phyloP scores from a whole-genome alignment of 2,113 vertebrate species.

The Melanerpes formicivorus region DNA sequence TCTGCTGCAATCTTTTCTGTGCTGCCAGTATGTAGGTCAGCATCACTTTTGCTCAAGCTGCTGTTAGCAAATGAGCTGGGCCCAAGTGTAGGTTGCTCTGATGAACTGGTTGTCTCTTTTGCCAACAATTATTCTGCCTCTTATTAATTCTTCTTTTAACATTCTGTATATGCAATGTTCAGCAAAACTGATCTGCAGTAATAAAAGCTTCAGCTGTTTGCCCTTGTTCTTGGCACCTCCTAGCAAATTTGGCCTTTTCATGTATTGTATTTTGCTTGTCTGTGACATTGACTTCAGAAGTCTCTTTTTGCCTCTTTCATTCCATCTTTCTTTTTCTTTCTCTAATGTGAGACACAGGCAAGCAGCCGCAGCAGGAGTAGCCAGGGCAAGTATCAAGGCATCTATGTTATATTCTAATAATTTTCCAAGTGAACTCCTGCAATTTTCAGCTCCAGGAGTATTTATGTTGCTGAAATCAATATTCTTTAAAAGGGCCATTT shows the following conservation, averaged over 20 bases:
- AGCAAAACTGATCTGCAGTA: slow-evolving; percentile 63
- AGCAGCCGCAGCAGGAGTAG: not conserved
- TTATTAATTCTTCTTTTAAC: slow-evolving; percentile 56
- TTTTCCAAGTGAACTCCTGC: not conserved
- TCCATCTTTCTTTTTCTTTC: not conserved
- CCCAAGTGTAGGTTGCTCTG: not conserved
- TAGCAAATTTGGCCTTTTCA: slow-evolving; percentile 49
- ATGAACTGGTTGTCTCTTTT: slow-evolving; percentile 13
- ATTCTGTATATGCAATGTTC: slow-evolving; percentile 48
- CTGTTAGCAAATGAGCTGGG: not conserved
- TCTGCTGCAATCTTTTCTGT: slow-evolving; percentile 20
- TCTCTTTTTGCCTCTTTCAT: not conserved
- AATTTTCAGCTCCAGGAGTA: not conserved
- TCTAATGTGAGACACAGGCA: not conserved
- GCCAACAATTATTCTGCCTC: slow-evolving; percentile 38
- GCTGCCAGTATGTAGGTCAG: slow-evolving; percentile 56
- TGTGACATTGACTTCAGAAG: not conserved
- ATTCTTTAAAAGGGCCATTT: not conserved
- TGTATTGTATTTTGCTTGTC: slow-evolving; percentile 31
- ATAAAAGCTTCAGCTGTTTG: slow-evolving; percentile 53
- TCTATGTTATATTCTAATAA: not conserved
- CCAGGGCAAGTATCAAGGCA: not conserved
- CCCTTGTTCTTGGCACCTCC: slow-evolving; percentile 55
- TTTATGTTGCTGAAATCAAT: not conserved
- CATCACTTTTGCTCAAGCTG: not conserved